Base-by-base conservation (phyloP, 2,888 invertebrate genomes). In the Notodonta dromedarius region DNA sequence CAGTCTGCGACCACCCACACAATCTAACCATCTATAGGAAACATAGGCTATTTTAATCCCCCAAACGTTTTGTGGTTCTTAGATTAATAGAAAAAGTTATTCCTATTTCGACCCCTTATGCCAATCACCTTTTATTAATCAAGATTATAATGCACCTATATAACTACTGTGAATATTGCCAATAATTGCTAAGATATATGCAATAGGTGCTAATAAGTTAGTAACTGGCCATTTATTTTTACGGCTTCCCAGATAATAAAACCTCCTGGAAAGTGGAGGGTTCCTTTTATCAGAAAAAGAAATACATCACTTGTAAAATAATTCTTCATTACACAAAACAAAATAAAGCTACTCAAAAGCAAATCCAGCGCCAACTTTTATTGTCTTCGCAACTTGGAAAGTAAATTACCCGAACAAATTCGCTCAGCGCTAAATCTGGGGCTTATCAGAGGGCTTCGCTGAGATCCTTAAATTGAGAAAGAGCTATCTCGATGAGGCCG, bases 401-500 rank as follows among this genome's bases (percentile, higher is more conserved):
- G 90, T 91, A 91, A 90, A 91, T 92, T 91, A 88, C 89, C 83
- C 87, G 88, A 88, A 90, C 90, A 91, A 92, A 91, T 90, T 92
- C 90, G 85, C 88, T 89, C 88, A 85, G 82, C 89, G 87, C 88
- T 90, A 89, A 91, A 90, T 91, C 91, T 88, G 88, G 79, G 83
- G 89, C 88, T 90, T 90, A 91, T 90, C 90, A 88, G 88, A 81
- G 81, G 85, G 83, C 80, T 88, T 79, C 83, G 73, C 80, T 74
- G 84, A 87, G 87, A 88, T 85, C 87, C 87, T 88, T 89, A 88
- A 89, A 90, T 88, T 89, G 88, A 85, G 88, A 85, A 89, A 82
- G 86, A 88, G 86, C 86, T 88, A 90, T 89, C 89, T 83, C 85
- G 87, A 89, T 87, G 85, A 82, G 82, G 70, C 74, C 77, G 83